Evolutionary conservation across 2,888 invertebrate species (phyloP), one percentile per base, ranked within the genome.

Genomic region (Hyposoter didymator): DNA sequence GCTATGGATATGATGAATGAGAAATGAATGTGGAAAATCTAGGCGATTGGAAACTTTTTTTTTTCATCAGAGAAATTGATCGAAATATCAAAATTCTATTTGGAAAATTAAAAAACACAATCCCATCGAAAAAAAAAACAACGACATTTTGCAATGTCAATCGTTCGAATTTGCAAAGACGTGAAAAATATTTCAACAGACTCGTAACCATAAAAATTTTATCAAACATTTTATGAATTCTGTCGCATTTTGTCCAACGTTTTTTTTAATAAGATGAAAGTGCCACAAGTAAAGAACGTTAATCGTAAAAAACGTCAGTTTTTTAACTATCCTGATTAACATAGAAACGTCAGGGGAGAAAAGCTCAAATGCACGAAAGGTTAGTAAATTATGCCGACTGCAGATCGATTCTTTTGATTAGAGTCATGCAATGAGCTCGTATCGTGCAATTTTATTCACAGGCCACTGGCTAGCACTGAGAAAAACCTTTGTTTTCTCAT

Each of bases 361-460:
- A 80, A 14, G 35, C 14, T 64, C 19, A 22, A 47, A 67, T 64
- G 47, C 45, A 81, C 73, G 76, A 43, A 74, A 28, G 59, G 52
- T 62, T 81, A 66, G 32, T 45, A 74, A 82, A 70, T 78, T 45
- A 74, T 55, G 73, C 55, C 73, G 64, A 76, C 52, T 52, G 67
- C 52, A 35, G 52, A 70, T 80, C 72, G 45, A 76, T 84, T 47
- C 45, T n/a, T 45, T 66, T 32, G 59, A 76, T 84, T 49, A 73
- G 39, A 39, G 64, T 19, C 84, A 84, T 81, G 81, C 80, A 73
- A 81, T 73, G 62, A 62, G 59, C 59, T 73, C 49, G 8, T 81
- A 59, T 62, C 76, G 81, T 81, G 80, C 80, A 81, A 49, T 47
- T 80, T 45, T 19, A 22, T 73, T 35, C 45, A 76, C 69, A 22